Evolutionary conservation across 1,140 invertebrate genomes (phyloP).

Genomic region (Microvelia longipes): DNA sequence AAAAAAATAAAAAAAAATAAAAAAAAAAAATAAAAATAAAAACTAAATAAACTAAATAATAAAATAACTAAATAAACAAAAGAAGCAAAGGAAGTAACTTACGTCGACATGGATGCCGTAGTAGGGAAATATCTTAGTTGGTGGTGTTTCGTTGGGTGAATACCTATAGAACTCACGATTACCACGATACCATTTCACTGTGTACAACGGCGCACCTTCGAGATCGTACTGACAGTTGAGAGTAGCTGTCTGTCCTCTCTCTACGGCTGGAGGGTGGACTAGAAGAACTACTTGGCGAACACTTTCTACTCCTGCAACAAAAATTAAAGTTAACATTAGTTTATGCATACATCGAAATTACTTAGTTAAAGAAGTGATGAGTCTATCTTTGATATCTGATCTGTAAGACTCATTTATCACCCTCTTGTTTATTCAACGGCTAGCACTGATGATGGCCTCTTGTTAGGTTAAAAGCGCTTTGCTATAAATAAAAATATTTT

Average conservation of each 20-base stretch:
- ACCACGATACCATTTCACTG: slow-evolving; percentile 70
- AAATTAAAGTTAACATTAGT: no score
- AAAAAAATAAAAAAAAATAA: no score
- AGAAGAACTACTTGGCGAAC: slow-evolving; percentile 35
- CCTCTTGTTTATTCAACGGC: no score
- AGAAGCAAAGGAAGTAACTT: slow-evolving; percentile 32
- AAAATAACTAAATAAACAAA: not conserved
- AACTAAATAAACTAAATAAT: not conserved
- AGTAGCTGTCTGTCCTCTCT: slow-evolving; percentile 44
- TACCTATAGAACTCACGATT: slow-evolving; percentile 53
- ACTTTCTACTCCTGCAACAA: slow-evolving; percentile 19
- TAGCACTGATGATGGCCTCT: no score
- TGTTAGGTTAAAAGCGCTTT: no score
- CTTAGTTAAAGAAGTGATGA: no score
- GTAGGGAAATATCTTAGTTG: slow-evolving; percentile 51
- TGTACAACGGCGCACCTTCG: slow-evolving; percentile 51
- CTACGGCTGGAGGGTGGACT: slow-evolving; percentile 42
- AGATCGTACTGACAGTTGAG: slow-evolving; percentile 57
- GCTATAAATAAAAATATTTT: no score
- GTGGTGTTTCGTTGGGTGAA: slow-evolving; percentile 45
- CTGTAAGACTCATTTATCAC: no score
- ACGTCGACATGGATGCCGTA: slow-evolving; percentile 56
- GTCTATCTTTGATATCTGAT: no score
- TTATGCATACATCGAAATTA: no score
- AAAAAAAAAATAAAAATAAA: no score